These are phyloP conservation scores for Alaudala cheleensis DNA, from an alignment of 2,113 vertebrate species.

Conservation along the genomic window DNA sequence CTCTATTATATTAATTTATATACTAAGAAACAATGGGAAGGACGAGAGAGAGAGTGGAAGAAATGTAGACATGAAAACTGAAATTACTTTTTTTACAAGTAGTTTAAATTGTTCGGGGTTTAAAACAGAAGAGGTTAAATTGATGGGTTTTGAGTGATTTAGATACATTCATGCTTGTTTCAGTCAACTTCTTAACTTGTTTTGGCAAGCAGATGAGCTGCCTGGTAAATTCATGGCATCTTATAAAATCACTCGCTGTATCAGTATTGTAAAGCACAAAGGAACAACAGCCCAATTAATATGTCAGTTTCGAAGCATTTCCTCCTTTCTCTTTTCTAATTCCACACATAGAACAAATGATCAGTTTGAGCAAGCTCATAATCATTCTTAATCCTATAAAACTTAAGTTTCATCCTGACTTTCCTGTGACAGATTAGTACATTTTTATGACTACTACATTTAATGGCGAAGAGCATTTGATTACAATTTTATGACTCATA, in stretches of 20 bases:
- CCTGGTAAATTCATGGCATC: not conserved
- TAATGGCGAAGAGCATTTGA: not conserved
- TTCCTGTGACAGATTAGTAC: slow-evolving; percentile 23
- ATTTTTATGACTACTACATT: slow-evolving; percentile 25
- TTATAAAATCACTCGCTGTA: not conserved
- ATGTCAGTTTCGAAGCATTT: not conserved
- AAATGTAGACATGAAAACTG: not conserved
- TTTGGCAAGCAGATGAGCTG: not conserved
- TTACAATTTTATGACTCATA: slow-evolving; percentile 18
- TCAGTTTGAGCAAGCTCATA: not conserved
- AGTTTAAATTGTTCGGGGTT: not conserved
- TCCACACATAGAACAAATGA: not conserved
- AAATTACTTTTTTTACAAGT: not conserved
- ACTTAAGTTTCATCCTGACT: not conserved
- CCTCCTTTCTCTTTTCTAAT: not conserved
- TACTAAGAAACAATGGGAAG: not conserved
- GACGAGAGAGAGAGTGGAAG: not conserved
- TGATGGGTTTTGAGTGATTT: not conserved
- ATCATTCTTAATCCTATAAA: slow-evolving; percentile 23
- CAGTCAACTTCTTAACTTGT: not conserved
- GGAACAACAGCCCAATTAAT: not conserved
- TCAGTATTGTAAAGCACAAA: not conserved
- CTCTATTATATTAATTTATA: not conserved
- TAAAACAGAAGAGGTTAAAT: not conserved
- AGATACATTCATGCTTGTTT: not conserved